Evolutionary conservation across 2,113 vertebrate species (phyloP).

Genomic region (Notothenia coriiceps): DNA sequence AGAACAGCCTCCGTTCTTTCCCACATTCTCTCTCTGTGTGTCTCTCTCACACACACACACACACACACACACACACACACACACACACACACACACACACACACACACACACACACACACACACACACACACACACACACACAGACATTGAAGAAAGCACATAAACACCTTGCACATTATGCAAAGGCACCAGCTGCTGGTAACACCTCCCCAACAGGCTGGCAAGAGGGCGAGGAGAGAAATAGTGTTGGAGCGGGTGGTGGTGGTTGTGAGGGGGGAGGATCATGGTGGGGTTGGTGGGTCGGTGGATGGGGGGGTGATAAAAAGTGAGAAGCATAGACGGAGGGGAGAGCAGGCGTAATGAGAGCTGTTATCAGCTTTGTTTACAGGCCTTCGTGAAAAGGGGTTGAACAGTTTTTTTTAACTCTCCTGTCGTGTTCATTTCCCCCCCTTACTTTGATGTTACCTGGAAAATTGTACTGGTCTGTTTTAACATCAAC

Average conservation of each 20-base stretch:
- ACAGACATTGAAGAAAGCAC: constrained; percentile 59
- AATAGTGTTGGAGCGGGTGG: constrained; percentile 22
- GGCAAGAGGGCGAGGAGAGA: constrained; percentile 76
- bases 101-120: constrained; percentile 22
- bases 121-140: constrained; percentile 22
- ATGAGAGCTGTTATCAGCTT: constrained; percentile 58
- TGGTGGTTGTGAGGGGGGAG: constrained; percentile 21
- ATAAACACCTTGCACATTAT: constrained; percentile 84
- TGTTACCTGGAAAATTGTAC: too few relatives aligned
- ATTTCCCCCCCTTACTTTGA: too few relatives aligned
- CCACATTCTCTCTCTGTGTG: constrained; percentile 38
- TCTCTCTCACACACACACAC: constrained; percentile 9
- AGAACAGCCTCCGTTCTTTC: constrained; percentile 73
- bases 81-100: constrained; percentile 26
- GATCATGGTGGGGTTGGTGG: constrained; percentile 60
- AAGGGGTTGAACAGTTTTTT: constrained; percentile 38
- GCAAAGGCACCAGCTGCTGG: constrained; percentile 87
- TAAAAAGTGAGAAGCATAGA: constrained; percentile 45
- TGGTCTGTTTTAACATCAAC: too few relatives aligned
- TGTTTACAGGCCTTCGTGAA: constrained; percentile 46
- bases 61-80: constrained; percentile 21
- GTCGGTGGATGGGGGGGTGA: constrained; percentile 24
- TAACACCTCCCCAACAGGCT: constrained; percentile 83
- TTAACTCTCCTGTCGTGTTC: too few relatives aligned
- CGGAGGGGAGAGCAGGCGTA: constrained; percentile 36